Percentiles rank a stretch among this genome's conserved stretches.
Conservation (phyloP, 2,888 invertebrate genomes). For the Drosophila colorata region DNA sequence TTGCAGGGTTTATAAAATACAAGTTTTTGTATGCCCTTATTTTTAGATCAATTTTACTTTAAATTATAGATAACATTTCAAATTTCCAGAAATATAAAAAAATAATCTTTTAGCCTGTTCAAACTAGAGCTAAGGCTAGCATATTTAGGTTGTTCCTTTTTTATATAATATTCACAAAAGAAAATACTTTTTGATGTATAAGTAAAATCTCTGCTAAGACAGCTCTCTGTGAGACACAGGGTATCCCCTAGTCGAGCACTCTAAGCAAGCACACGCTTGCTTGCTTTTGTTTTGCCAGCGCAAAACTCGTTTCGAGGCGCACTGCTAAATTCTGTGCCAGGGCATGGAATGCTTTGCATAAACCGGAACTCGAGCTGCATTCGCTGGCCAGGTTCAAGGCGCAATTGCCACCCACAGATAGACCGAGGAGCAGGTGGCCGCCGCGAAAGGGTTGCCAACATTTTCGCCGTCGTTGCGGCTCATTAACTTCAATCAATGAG, state of each 20-base stretch:
- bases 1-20: too few species aligned
- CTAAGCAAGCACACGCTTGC: too few species aligned
- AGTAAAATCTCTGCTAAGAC: too few species aligned
- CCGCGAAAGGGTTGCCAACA: neutral
- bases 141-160: too few species aligned
- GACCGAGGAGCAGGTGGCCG: conserved; percentile 7
- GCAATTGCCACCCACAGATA: conserved; percentile 25
- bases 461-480: conserved; percentile 39
- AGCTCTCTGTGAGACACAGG: neutral
- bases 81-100: too few species aligned
- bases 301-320: conserved; percentile 56
- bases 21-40: too few species aligned
- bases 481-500: conserved; percentile 78
- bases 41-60: too few species aligned
- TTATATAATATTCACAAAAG: too few species aligned
- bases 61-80: too few species aligned
- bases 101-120: too few species aligned
- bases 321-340: conserved; percentile 34
- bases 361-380: conserved; percentile 61
- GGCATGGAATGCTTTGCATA: conserved; percentile 61
- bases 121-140: too few species aligned
- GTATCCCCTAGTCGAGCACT: neutral
- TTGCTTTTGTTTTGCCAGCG: neutral
- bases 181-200: neutral
- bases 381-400: conserved; percentile 39